Evolutionary conservation across 1,140 invertebrate genomes (phyloP).

Genomic region (Leptopilina clavipes): DNA sequence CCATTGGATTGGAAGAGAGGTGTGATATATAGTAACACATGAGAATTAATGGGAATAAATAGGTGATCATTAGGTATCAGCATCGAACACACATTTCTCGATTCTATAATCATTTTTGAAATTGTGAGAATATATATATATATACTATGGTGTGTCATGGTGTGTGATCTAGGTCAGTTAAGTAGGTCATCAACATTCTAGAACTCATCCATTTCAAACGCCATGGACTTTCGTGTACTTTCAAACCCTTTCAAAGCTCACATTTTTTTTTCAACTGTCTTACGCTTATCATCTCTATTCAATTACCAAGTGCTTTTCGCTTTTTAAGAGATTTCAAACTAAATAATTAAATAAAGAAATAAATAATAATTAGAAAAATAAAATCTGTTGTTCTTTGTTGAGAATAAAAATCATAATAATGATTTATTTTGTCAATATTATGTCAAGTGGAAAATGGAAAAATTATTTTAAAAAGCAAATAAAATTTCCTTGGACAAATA

Average conservation of each 20-base stretch:
- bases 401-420: too few relatives aligned
- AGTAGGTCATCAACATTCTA: slow-evolving; percentile 47
- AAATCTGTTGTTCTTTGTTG: too few relatives aligned
- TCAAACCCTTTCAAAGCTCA: neutral
- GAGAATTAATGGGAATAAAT: neutral
- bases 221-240: neutral
- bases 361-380: too few relatives aligned
- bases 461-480: too few relatives aligned
- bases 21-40: too few relatives aligned
- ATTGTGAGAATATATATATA: slow-evolving; percentile 44
- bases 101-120: slow-evolving; percentile 38
- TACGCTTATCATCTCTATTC: neutral
- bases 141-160: slow-evolving; percentile 42
- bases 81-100: slow-evolving; percentile 7
- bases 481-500: too few relatives aligned
- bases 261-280: neutral
- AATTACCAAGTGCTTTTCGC: too few relatives aligned
- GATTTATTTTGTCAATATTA: too few relatives aligned
- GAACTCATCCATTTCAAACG: slow-evolving; percentile 10
- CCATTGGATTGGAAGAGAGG: neutral
- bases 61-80: slow-evolving; percentile 1
- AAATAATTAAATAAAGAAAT: too few relatives aligned
- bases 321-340: too few relatives aligned
- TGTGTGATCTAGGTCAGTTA: slow-evolving; percentile 52
- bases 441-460: too few relatives aligned